Percentiles rank a stretch among this genome's conserved stretches.
Evolutionary conservation across 2,797 vertebrate species (phyloP).

Genomic region (Anisognathus igniventris): DNA sequence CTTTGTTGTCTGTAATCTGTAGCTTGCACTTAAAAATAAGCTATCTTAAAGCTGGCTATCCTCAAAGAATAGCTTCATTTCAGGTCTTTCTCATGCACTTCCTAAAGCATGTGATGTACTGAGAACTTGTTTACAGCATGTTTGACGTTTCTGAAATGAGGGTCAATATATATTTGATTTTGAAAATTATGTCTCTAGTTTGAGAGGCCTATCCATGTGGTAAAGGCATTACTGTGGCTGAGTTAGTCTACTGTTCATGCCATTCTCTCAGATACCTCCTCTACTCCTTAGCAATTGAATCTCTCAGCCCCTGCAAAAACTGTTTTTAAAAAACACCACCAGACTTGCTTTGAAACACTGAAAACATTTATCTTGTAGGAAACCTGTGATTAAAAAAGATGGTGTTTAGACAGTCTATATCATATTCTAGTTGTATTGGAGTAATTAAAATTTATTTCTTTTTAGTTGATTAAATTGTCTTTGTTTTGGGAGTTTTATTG

Average conservation of each 20-base stretch:
- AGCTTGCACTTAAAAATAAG: neutral
- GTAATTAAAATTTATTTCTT: neutral
- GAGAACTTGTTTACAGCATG: neutral
- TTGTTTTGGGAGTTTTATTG: neutral
- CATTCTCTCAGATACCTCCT: neutral
- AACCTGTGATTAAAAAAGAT: neutral
- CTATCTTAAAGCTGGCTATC: neutral
- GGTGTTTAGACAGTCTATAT: neutral
- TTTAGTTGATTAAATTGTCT: neutral
- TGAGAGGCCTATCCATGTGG: neutral
- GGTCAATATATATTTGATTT: conserved; percentile 28
- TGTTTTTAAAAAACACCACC: neutral
- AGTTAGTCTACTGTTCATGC: neutral
- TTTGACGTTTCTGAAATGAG: conserved; percentile 7
- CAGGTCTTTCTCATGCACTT: neutral
- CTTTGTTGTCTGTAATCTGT: neutral
- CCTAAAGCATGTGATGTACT: neutral
- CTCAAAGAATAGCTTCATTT: neutral
- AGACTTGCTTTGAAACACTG: neutral
- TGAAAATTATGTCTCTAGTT: neutral
- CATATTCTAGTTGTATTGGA: neutral
- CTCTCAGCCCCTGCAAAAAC: neutral
- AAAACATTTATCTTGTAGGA: neutral
- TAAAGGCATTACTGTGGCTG: neutral
- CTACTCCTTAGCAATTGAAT: neutral